A percentile compares a stretch with the other conserved stretches of the same genome.
Conservation (phyloP, 2,113 vertebrate species). For the Centropus bengalensis region DNA sequence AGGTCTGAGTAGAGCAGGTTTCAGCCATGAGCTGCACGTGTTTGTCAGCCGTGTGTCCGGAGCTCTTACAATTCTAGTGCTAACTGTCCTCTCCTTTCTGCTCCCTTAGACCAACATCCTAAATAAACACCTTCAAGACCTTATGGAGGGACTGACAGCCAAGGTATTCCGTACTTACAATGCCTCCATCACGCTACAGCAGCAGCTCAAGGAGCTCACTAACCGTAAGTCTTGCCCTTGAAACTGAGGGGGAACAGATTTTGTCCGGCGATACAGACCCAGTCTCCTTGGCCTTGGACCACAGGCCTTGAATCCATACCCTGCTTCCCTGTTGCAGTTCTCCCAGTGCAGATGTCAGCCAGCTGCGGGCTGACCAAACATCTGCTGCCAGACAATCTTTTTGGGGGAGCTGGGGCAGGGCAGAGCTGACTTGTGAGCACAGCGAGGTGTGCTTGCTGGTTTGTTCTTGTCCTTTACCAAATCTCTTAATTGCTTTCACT, state of each 20-base stretch:
- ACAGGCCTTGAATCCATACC: not conserved
- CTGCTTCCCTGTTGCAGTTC: not conserved
- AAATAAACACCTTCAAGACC: conserved; percentile 98
- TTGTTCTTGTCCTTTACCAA: not conserved
- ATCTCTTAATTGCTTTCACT: not conserved
- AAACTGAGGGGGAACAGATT: not conserved
- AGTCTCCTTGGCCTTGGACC: not conserved
- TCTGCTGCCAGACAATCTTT: not conserved
- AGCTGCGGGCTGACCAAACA: not conserved
- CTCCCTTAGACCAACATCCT: conserved; percentile 90
- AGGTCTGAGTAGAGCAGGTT: not conserved
- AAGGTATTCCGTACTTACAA: conserved; percentile 99
- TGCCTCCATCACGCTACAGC: conserved; percentile 97
- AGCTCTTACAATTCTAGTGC: not conserved
- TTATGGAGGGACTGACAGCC: conserved; percentile 98
- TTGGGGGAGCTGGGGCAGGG: not conserved
- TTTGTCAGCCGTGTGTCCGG: not conserved
- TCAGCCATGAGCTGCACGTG: not conserved
- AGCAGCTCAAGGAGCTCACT: conserved; percentile 88
- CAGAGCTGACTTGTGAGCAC: not conserved
- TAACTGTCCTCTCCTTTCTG: conserved; percentile 19
- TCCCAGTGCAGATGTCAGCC: not conserved
- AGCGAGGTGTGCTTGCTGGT: not conserved
- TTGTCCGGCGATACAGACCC: not conserved
- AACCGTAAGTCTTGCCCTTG: conserved; percentile 80